phyloP scores from a whole-genome alignment of 2,888 invertebrate genomes.

The Drosophila koepferae region DNA sequence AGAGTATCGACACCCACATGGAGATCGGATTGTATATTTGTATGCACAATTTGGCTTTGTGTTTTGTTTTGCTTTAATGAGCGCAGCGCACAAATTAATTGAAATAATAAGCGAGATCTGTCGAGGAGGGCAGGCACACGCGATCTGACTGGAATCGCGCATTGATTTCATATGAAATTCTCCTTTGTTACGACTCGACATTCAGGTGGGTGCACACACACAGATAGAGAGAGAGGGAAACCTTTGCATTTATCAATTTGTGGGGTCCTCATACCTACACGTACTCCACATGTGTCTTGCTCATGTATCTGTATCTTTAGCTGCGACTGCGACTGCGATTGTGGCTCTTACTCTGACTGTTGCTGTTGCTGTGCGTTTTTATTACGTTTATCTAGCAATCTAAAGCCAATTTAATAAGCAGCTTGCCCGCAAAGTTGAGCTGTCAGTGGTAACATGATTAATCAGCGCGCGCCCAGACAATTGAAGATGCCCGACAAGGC shows the following conservation, averaged over 20 bases:
- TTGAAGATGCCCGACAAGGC: constrained; percentile 62
- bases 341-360: constrained; percentile 4
- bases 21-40: constrained; percentile 44
- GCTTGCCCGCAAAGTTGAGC: constrained; percentile 77
- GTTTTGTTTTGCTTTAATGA: constrained; percentile 30
- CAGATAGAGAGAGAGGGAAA: constrained; percentile 24
- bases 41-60: constrained; percentile 60
- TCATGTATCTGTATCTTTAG: constrained; percentile 18
- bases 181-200: constrained; percentile 38
- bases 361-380: constrained; percentile 29
- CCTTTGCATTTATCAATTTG: constrained; percentile 77
- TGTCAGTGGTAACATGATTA: constrained; percentile 79
- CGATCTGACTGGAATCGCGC: constrained; percentile 69
- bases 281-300: constrained; percentile 44
- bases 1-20: constrained; percentile 44
- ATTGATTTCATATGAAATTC: constrained; percentile 59
- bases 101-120: constrained; percentile 72
- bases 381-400: constrained; percentile 76
- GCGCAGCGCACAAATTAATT: constrained; percentile 73
- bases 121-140: constrained; percentile 45
- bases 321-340: background rate
- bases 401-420: constrained; percentile 79
- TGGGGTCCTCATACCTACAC: constrained; percentile 77
- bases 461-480: constrained; percentile 68
- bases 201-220: constrained; percentile 67